Evolutionary conservation across 2,797 vertebrate species (phyloP).

Genomic region (Halcyon chelicuti): DNA sequence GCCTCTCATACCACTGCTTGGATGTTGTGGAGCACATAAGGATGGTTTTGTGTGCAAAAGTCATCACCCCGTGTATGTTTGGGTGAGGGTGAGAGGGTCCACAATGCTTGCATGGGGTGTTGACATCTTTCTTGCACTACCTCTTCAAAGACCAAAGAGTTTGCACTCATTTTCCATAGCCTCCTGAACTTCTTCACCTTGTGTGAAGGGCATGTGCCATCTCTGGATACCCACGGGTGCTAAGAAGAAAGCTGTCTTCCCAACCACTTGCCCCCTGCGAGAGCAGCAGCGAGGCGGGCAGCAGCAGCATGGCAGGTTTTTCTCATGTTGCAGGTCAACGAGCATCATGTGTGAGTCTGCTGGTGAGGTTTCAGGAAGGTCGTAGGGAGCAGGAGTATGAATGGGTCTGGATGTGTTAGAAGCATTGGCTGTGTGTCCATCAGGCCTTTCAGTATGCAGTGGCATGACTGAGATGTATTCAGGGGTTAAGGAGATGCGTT

Average conservation of each 20-base stretch:
- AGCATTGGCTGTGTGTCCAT: not conserved
- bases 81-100: not conserved
- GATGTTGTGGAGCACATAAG: not conserved
- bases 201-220: accelerated
- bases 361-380: not conserved
- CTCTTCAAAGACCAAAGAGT: not conserved
- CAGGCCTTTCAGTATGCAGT: not conserved
- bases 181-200: not conserved
- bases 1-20: not conserved
- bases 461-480: not conserved
- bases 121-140: accelerated
- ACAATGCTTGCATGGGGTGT: accelerated
- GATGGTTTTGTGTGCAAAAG: not conserved
- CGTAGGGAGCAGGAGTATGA: not conserved
- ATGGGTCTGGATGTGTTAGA: not conserved
- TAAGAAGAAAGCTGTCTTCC: not conserved
- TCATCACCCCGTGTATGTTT: not conserved
- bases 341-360: not conserved
- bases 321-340: accelerated
- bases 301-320: not conserved
- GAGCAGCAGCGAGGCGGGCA: not conserved
- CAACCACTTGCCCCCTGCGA: not conserved
- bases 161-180: not conserved
- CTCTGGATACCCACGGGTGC: not conserved
- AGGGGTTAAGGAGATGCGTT: not conserved